Conservation (phyloP, 2,113 vertebrate genomes). For the Nestor notabilis region DNA sequence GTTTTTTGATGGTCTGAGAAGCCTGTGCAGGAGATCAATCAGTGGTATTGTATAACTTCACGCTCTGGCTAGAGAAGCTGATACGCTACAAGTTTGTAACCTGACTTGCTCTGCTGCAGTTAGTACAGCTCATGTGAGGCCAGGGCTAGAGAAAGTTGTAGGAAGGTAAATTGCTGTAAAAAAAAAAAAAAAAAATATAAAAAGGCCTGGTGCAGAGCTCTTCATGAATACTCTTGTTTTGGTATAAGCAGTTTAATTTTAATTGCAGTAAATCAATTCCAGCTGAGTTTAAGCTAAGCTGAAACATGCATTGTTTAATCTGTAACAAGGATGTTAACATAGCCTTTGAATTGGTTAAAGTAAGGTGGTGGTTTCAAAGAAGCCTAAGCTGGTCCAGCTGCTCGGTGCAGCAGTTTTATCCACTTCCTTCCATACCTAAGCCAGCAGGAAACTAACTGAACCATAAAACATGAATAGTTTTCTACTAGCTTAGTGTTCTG, state of each 20-base stretch:
- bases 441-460: constrained; percentile 20
- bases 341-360: neutral
- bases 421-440: constrained; percentile 8
- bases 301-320: neutral
- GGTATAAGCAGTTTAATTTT: neutral
- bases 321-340: neutral
- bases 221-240: neutral
- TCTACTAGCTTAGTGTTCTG: neutral
- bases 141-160: neutral
- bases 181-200: neutral
- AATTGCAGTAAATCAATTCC: neutral
- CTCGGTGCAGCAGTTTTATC: neutral
- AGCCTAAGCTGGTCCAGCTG: neutral
- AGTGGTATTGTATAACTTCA: neutral
- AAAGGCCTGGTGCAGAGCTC: neutral
- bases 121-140: neutral
- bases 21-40: neutral
- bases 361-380: constrained; percentile 9
- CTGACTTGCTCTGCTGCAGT: neutral
- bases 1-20: neutral
- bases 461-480: neutral
- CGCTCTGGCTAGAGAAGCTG: neutral
- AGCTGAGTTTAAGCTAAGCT: neutral
- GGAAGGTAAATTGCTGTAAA: neutral
- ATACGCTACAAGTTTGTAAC: neutral